Evolutionary conservation across 2,888 invertebrate genomes (phyloP).

Genomic region (Meteorus cinctellus): DNA sequence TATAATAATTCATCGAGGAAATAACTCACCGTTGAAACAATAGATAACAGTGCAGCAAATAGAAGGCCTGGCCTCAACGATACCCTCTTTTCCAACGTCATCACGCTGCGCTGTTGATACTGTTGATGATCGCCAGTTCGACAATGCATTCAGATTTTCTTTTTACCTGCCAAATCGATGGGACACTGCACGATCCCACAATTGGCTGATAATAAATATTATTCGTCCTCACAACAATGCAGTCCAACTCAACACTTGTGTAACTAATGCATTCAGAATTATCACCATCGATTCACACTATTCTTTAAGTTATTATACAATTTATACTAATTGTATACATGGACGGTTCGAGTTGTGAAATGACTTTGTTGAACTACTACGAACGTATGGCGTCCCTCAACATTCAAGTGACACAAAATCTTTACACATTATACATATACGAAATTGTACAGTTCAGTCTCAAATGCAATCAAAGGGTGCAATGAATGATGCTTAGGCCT

Average conservation of each 20-base stretch:
- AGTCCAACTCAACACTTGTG: not conserved
- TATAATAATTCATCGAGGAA: not conserved
- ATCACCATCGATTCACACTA: not conserved
- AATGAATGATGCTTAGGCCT: not conserved
- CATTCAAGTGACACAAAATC: not conserved
- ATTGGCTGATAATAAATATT: not conserved
- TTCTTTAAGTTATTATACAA: not conserved
- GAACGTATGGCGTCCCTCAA: not conserved
- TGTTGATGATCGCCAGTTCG: not conserved
- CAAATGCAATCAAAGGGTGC: not conserved
- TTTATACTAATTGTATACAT: not conserved
- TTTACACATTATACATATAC: not conserved
- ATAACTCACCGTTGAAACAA: slow-evolving; percentile 32
- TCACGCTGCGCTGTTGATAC: not conserved
- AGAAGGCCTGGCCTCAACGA: slow-evolving; percentile 27
- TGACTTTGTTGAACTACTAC: not conserved
- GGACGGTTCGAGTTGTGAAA: not conserved
- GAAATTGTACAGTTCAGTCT: not conserved
- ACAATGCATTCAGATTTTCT: not conserved
- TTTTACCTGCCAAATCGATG: not conserved
- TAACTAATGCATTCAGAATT: not conserved
- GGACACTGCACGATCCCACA: not conserved
- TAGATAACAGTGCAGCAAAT: slow-evolving; percentile 5
- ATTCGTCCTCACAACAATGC: not conserved
- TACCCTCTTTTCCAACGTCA: slow-evolving; percentile 21